A percentile compares a stretch with the other conserved stretches of the same genome.
Conservation (phyloP, 2,888 invertebrate species). For the Melinaea menophilus region DNA sequence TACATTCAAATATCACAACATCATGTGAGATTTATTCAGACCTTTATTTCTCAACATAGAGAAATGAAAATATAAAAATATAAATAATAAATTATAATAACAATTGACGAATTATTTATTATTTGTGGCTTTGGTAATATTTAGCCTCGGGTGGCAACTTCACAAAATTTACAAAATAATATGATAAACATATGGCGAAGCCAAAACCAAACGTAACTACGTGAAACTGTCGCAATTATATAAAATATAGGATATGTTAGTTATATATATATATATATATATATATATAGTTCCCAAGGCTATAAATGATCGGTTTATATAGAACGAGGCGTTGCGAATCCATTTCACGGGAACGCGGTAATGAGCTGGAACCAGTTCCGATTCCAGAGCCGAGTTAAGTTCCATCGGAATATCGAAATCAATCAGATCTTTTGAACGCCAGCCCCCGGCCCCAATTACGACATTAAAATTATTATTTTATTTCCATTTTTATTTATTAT, state of each 20-base stretch:
- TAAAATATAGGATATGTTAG: not conserved
- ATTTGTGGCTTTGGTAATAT: conserved; percentile 23
- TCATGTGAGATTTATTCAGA: too few species aligned
- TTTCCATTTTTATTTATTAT: conserved; percentile 78
- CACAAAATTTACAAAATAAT: conserved; percentile 18
- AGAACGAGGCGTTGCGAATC: conserved; percentile 26
- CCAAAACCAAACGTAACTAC: conserved; percentile 19
- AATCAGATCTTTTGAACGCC: conserved; percentile 60
- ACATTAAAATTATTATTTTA: conserved; percentile 78
- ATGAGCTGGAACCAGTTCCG: conserved; percentile 50
- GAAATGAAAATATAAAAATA: not conserved
- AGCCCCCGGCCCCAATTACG: conserved; percentile 74
- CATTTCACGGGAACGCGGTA: conserved; percentile 36
- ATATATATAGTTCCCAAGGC: conserved; percentile 13
- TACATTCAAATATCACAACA: too few species aligned
- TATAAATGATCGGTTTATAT: conserved; percentile 24
- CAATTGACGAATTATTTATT: not conserved
- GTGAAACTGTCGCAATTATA: conserved; percentile 16
- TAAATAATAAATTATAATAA: not conserved
- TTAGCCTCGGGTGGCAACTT: conserved; percentile 22
- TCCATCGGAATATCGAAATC: conserved; percentile 62
- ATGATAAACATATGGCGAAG: conserved; percentile 38
- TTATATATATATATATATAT: not conserved
- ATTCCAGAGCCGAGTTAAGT: conserved; percentile 44
- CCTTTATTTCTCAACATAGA: not conserved